Evolutionary conservation across 1,140 invertebrate genomes (phyloP), one percentile per base, ranked within the genome.

Genomic region (Aphelenchoides fujianensis): DNA sequence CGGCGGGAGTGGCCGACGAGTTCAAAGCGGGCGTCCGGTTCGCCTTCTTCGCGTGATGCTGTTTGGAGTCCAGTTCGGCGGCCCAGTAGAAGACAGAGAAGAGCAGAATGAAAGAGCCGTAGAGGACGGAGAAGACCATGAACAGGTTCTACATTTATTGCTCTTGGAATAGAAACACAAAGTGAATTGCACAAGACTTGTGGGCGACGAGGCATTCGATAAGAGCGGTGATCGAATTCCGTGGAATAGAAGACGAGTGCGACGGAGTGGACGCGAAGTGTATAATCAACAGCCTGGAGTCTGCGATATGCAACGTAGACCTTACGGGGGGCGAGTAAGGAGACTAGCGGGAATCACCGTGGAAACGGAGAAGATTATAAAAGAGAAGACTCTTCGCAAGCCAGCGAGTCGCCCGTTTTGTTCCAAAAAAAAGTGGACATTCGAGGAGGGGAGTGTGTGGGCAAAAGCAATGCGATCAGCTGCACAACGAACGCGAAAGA

Each of bases 71-170:
- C 23, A 74, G 19, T 74, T 74, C 72, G n/a, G n/a, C n/a, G 27
- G 72, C 19, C 41, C 52, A 27, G 70, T 68, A 74, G 3, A 74
- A 34, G n/a, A 32, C 62, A 5, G 69, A 16, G 61, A 74, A 74
- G 23, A 74, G 62, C 32, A 74, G 23, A 35, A 74, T 31, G 53
- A 74, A 74, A 1, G 72, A 74, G 19, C 74, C 36, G 37, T 74
- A 74, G 9, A 74, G 36, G 16, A 74, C 72, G 23, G 32, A 61
- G 74, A 74, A 74, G 19, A 73, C 72, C 7, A 74, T 32, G 37
- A 74, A 31, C 34, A 74, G 48, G 9, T 62, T 53, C 63, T 35
- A 66, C 72, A 74, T 74, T 76, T 3, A 68, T 68, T 63, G 1
- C 0, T 61, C 41, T 48, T 23, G 41, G 23, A 48, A 48, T 23